Conservation (phyloP, 2,113 vertebrate species). For the Nanorana parkeri region DNA sequence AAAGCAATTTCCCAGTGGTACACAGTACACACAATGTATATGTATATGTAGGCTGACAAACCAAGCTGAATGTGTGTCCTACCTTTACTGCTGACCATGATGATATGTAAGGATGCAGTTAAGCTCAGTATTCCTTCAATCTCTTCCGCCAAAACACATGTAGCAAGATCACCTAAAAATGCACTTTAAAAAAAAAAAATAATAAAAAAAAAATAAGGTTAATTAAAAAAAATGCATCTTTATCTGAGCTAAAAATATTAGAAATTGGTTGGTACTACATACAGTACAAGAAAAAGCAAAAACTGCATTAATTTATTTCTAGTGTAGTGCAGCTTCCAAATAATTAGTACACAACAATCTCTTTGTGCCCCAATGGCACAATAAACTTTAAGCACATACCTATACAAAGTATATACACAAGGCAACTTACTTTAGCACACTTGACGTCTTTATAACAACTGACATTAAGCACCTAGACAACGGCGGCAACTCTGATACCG, state of each 20-base stretch:
- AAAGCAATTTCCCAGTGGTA: too few relatives aligned
- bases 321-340: too few relatives aligned
- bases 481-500: conserved; percentile 81
- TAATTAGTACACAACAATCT: too few relatives aligned
- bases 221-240: too few relatives aligned
- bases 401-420: neutral
- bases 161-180: conserved; percentile 80
- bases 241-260: neutral
- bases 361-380: neutral
- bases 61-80: conserved; percentile 54
- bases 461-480: conserved; percentile 81
- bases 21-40: too few relatives aligned
- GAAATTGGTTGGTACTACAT: neutral
- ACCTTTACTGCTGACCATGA: conserved; percentile 79
- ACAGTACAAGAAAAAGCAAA: too few relatives aligned
- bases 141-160: conserved; percentile 77
- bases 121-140: conserved; percentile 80
- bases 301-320: too few relatives aligned
- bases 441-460: conserved; percentile 75
- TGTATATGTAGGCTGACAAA: too few relatives aligned
- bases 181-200: conserved; percentile 69
- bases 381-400: neutral
- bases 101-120: conserved; percentile 74
- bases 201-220: too few relatives aligned
- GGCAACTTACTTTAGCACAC: conserved; percentile 78